phyloP scores from a whole-genome alignment of 2,113 vertebrate species.

The Brachyhypopomus gauderio region DNA sequence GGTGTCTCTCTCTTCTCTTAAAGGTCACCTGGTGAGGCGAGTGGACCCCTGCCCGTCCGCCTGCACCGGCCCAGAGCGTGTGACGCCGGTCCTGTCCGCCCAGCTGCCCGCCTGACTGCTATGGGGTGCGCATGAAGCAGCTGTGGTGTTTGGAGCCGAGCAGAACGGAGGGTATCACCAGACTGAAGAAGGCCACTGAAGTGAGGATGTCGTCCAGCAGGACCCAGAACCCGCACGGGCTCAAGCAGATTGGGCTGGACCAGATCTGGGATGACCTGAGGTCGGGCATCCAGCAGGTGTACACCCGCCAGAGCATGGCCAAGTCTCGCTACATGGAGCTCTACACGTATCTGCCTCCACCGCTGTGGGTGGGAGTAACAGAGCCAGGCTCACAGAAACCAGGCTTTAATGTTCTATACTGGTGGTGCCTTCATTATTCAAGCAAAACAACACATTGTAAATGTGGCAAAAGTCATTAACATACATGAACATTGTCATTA shows the following conservation, averaged over 20 bases:
- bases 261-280: conserved; percentile 91
- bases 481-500: neutral
- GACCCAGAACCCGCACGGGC: conserved; percentile 86
- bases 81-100: conserved; percentile 82
- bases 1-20: conserved; percentile 1
- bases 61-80: conserved; percentile 63
- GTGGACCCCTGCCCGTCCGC: neutral
- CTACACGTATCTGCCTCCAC: conserved; percentile 91
- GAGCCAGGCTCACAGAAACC: neutral
- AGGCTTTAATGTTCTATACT: neutral
- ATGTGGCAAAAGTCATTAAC: too few species aligned
- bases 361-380: neutral
- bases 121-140: conserved; percentile 92
- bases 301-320: conserved; percentile 89
- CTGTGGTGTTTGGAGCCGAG: conserved; percentile 56
- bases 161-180: conserved; percentile 27
- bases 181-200: neutral
- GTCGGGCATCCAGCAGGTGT: conserved; percentile 89
- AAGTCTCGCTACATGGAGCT: conserved; percentile 97
- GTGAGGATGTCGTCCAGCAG: conserved; percentile 82
- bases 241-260: conserved; percentile 89
- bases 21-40: conserved; percentile 71
- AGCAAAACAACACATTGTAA: neutral
- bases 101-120: conserved; percentile 10
- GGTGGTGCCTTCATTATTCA: neutral